A percentile compares a stretch with the other conserved stretches of the same genome.
These are phyloP conservation scores for Euproctis similis DNA, from an alignment of 2,888 invertebrate species.

Conservation along the genomic window DNA sequence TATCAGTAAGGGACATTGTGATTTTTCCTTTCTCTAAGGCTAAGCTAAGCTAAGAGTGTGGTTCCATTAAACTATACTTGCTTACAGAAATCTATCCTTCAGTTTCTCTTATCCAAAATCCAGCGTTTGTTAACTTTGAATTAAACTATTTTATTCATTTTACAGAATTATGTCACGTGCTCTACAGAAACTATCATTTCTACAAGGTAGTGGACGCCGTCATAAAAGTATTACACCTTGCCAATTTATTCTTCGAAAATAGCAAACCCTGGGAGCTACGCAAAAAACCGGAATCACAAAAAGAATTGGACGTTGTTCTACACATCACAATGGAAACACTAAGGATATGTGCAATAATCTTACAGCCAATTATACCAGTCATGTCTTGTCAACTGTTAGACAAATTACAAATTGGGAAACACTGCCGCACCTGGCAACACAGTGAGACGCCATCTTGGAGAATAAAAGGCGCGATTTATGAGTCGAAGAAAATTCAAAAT, in stretches of 20 bases:
- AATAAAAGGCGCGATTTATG: conserved; percentile 48
- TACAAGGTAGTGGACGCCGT: conserved; percentile 88
- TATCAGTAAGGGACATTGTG: too few relatives aligned
- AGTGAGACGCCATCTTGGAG: conserved; percentile 58
- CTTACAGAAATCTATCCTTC: too few relatives aligned
- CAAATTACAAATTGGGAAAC: conserved; percentile 72
- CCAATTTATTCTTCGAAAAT: conserved; percentile 91
- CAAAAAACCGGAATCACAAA: conserved; percentile 73
- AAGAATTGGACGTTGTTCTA: conserved; percentile 82
- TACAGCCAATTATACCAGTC: conserved; percentile 91
- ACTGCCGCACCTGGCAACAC: conserved; percentile 50
- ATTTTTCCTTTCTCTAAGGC: too few relatives aligned
- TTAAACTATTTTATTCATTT: too few relatives aligned
- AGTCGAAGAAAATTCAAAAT: conserved; percentile 52
- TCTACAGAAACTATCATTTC: conserved; percentile 86
- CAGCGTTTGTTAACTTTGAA: too few relatives aligned
- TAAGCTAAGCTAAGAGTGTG: too few relatives aligned
- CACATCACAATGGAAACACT: conserved; percentile 90
- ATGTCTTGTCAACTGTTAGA: conserved; percentile 81
- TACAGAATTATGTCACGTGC: conserved; percentile 77
- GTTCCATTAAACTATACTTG: too few relatives aligned
- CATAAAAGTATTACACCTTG: conserved; percentile 82
- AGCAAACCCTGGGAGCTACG: conserved; percentile 92
- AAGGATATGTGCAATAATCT: conserved; percentile 81
- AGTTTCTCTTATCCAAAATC: too few relatives aligned